Evolutionary conservation across 1,140 invertebrate species (phyloP), one percentile per base, ranked within the genome.

Genomic region (Spodoptera frugiperda): DNA sequence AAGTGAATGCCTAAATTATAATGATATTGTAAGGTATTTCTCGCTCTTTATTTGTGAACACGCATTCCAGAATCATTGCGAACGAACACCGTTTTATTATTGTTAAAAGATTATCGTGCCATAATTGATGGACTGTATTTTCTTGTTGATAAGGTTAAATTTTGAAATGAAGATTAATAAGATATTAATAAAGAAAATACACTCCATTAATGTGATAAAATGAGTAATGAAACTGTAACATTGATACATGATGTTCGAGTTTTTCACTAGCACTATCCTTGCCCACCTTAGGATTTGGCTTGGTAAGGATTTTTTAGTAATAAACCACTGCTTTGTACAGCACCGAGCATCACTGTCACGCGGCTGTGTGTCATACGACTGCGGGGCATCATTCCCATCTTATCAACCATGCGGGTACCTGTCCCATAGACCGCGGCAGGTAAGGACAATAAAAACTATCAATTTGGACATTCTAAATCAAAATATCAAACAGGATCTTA

Each of bases 321-420:
- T 73, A 2, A 46, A 48, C 59, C 70, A 73, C 70, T 73, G 70
- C 39, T 72, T 76, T 73, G 54, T 80, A 53, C 93, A 96, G 96
- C 95, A 96, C 78, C 95, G 96, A 17, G 95, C 96, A 49, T 96
- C 95, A 1, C 95, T 96, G 78, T 96, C 96, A 1, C 96, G 96
- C 81, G 96, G 96, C 85, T 96, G 96, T 87, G 94, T 96, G 54
- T 96, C 95, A 70, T 96, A 95, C 78, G 95, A 95, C 84, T 95
- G 95, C 82, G 95, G 93, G 25, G 92, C 87, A 25, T 88, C 94
- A 15, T 89, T 94, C 86, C 80, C 91, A 44, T 81, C 91, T 5
- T 94, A 91, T 79, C 92, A 92, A 74, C 91, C 92, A 0, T 93
- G 86, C 70, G 90, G 87, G 6, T 92, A 92, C 78, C 82, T 92